Conservation (phyloP, 1,140 invertebrate species). For the Drosophila willistoni region DNA sequence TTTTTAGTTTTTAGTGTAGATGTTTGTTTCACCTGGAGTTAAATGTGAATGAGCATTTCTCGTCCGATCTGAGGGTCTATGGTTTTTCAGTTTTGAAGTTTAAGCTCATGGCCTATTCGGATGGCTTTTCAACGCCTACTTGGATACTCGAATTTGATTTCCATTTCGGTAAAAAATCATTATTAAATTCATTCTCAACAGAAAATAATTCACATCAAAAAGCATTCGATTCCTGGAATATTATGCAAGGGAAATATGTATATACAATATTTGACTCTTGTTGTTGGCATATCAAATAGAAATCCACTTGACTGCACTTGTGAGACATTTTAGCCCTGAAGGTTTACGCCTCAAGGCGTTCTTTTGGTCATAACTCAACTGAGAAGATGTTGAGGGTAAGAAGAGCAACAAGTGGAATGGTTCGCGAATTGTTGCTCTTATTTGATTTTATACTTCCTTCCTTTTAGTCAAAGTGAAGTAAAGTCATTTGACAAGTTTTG, state of each 20-base stretch:
- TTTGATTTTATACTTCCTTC: slow-evolving; percentile 38
- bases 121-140: neutral
- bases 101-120: slow-evolving; percentile 18
- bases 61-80: neutral
- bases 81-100: neutral
- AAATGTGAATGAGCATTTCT: slow-evolving; percentile 40
- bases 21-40: slow-evolving; percentile 41
- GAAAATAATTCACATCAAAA: neutral
- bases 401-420: slow-evolving; percentile 50
- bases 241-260: too few species aligned
- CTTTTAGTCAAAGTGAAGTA: slow-evolving; percentile 65
- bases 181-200: neutral
- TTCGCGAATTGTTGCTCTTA: slow-evolving; percentile 27
- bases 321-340: slow-evolving; percentile 45
- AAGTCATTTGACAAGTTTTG: slow-evolving; percentile 81
- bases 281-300: slow-evolving; percentile 42
- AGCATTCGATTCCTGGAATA: neutral
- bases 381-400: neutral
- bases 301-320: slow-evolving; percentile 59
- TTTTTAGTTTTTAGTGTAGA: slow-evolving; percentile 21
- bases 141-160: neutral
- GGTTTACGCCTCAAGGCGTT: slow-evolving; percentile 21
- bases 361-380: slow-evolving; percentile 51
- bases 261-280: neutral
- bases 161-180: neutral